Conservation (phyloP, 92 coral and sea anemone species). For the Paragorgia papillata region DNA sequence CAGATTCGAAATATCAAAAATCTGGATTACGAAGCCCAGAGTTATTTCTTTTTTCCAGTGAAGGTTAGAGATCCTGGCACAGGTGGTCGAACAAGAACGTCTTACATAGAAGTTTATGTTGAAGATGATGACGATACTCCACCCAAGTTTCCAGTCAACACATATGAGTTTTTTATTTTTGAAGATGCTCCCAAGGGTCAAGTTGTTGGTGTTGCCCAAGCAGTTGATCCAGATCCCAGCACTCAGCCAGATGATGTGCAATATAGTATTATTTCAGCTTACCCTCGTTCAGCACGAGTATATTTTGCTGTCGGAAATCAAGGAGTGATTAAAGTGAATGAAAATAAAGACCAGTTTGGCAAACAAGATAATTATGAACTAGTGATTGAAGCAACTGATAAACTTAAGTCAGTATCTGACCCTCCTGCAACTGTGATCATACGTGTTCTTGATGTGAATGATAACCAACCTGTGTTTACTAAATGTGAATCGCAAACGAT, state of each 20-base stretch:
- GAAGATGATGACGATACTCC: slow-evolving; percentile 35
- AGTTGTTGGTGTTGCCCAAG: slow-evolving; percentile 86
- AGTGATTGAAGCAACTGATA: slow-evolving; percentile 74
- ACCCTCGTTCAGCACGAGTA: slow-evolving; percentile 28
- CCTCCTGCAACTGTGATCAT: slow-evolving; percentile 77
- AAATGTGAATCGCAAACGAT: slow-evolving; percentile 5
- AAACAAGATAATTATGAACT: slow-evolving; percentile 63
- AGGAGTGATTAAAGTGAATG: slow-evolving; percentile 73
- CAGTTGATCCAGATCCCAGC: slow-evolving; percentile 51
- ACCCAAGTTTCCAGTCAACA: slow-evolving; percentile 3
- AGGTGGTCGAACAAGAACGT: slow-evolving; percentile 38
- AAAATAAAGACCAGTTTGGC: slow-evolving; percentile 76
- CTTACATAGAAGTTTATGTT: slow-evolving; percentile 27
- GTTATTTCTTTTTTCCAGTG: slow-evolving; percentile 37
- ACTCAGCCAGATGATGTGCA: slow-evolving; percentile 87
- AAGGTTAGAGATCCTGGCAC: slow-evolving; percentile 66
- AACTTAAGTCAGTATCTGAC: slow-evolving; percentile 64
- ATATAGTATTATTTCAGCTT: slow-evolving; percentile 68
- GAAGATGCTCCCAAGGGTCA: slow-evolving; percentile 51
- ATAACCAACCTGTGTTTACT: slow-evolving; percentile 71
- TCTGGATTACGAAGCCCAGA: slow-evolving; percentile 32
- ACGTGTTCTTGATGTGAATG: slow-evolving; percentile 76
- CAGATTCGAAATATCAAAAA: slow-evolving; percentile 17
- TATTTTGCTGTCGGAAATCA: slow-evolving; percentile 27
- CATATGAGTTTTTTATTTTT: slow-evolving; percentile 12